Percentiles rank a stretch among this genome's conserved stretches.
Conservation (phyloP, 2,888 invertebrate genomes). For the Trichopria drosophilae region DNA sequence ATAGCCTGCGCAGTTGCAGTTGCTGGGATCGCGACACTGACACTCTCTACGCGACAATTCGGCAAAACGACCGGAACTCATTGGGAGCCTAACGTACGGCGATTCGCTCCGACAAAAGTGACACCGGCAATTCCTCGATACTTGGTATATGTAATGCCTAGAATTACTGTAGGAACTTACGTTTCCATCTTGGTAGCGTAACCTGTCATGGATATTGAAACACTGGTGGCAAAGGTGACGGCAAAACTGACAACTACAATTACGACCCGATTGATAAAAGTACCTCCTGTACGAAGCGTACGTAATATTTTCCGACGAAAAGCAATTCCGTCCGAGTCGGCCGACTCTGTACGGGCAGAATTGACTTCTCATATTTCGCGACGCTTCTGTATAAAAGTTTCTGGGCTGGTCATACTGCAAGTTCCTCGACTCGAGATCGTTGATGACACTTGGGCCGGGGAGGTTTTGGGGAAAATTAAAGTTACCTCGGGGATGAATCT, state of each 20-base stretch:
- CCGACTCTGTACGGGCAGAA: constrained; percentile 46
- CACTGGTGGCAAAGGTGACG: constrained; percentile 50
- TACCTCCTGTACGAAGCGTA: constrained; percentile 46
- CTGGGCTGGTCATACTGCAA: constrained; percentile 41
- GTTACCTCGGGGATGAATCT: constrained; percentile 35
- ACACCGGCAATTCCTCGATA: constrained; percentile 49
- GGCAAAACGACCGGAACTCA: constrained; percentile 40
- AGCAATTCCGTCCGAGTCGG: constrained; percentile 51
- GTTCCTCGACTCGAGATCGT: constrained; percentile 41
- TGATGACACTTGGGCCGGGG: constrained; percentile 39
- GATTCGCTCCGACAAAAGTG: constrained; percentile 51
- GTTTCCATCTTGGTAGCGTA: constrained; percentile 43
- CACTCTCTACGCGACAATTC: constrained; percentile 46
- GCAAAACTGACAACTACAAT: constrained; percentile 49
- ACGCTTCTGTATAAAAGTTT: constrained; percentile 44
- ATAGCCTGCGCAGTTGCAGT: constrained; percentile 47
- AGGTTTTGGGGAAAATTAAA: constrained; percentile 39
- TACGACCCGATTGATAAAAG: constrained; percentile 45
- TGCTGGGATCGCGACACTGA: constrained; percentile 44
- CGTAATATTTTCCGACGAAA: constrained; percentile 54
- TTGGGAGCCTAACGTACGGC: constrained; percentile 44
- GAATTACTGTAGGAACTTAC: too few relatives aligned
- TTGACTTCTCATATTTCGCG: constrained; percentile 41
- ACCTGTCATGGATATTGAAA: constrained; percentile 47
- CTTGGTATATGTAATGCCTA: constrained; percentile 53